Conservation (phyloP, 2,113 vertebrate species). For the Ranitomeya variabilis region DNA sequence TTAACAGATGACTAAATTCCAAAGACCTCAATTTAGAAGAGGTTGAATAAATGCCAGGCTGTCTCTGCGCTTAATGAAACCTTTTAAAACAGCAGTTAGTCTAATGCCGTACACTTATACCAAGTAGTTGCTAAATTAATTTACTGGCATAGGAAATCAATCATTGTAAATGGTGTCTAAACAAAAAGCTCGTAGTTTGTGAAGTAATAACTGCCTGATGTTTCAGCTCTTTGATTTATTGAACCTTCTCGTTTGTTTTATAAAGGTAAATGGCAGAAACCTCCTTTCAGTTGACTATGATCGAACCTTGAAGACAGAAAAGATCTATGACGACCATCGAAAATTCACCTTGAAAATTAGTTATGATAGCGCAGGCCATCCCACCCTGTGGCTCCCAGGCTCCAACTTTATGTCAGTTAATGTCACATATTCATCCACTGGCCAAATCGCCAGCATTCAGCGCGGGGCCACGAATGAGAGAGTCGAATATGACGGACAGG, state of each 20-base stretch:
- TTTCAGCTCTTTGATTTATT: slow-evolving; percentile 62
- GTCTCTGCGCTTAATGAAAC: slow-evolving; percentile 78
- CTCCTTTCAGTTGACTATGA: slow-evolving; percentile 98
- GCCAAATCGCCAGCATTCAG: slow-evolving; percentile 93
- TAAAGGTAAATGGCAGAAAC: slow-evolving; percentile 95
- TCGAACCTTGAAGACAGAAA: slow-evolving; percentile 93
- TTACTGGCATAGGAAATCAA: slow-evolving; percentile 72
- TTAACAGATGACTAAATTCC: slow-evolving; percentile 70
- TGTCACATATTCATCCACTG: slow-evolving; percentile 89
- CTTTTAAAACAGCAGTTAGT: slow-evolving; percentile 73
- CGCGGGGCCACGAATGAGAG: slow-evolving; percentile 89
- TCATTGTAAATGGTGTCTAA: slow-evolving; percentile 71
- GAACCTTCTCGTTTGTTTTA: slow-evolving; percentile 67
- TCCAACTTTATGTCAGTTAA: slow-evolving; percentile 97
- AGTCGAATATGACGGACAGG: slow-evolving; percentile 90
- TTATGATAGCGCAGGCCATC: slow-evolving; percentile 91
- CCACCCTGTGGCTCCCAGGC: slow-evolving; percentile 94
- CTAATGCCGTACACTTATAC: slow-evolving; percentile 64
- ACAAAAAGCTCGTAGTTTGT: slow-evolving; percentile 66
- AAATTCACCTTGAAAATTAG: slow-evolving; percentile 96
- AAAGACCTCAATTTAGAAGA: slow-evolving; percentile 73
- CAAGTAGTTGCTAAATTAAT: slow-evolving; percentile 74
- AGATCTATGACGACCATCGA: slow-evolving; percentile 98
- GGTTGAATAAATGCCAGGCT: slow-evolving; percentile 76
- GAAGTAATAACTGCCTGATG: slow-evolving; percentile 63